Base-by-base conservation (phyloP, 1,140 invertebrate species). In the Leptinotarsa defecta region DNA sequence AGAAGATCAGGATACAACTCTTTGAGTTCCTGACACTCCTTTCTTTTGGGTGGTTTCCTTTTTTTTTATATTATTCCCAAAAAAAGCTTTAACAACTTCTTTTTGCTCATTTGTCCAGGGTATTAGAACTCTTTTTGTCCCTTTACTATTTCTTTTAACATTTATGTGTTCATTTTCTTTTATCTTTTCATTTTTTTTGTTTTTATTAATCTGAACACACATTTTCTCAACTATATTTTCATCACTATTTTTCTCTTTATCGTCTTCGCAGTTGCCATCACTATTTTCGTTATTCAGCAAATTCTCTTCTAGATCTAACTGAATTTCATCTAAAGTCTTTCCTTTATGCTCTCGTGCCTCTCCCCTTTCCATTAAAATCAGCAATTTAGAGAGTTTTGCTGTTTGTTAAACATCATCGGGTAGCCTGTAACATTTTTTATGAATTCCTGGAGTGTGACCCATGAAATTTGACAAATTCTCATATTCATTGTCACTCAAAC, bases 401-500 rank as follows among this genome's bases (percentile, higher is more conserved):
- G 76, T 77, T 68, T 81, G 81, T 62, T 76, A 81, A 13, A 81
- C 48, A 68, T 81, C 79, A 69, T 78, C 70, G n/a, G 78, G 81
- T 13, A 81, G 69, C 57, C 79, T 8, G 69, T 80, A 78, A 20
- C 43, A 71, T n/a, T n/a, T 24, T 49, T 61, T 65, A 73, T 80
- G 78, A 17, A 74, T 71, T 24, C 43, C 63, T 65, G 27, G 13
- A 22, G 73, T 78, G 52, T 79, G 76, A 15, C 77, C 83, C 83
- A 83, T 84, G 65, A 84, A 84, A 43, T 67, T 78, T 75, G 83
- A 78, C 43, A 77, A 34, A 68, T 83, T 81, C 61, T 83, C 82
- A 13, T 82, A 69, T 27, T 84, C 83, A 65, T 77, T 76, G 73
- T 84, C 80, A n/a, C 74, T 71, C 78, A 84, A 81, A 68, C 57